Evolutionary conservation across 2,113 vertebrate genomes (phyloP), one percentile per base, ranked within the genome.

Genomic region (Bufo gargarizans): DNA sequence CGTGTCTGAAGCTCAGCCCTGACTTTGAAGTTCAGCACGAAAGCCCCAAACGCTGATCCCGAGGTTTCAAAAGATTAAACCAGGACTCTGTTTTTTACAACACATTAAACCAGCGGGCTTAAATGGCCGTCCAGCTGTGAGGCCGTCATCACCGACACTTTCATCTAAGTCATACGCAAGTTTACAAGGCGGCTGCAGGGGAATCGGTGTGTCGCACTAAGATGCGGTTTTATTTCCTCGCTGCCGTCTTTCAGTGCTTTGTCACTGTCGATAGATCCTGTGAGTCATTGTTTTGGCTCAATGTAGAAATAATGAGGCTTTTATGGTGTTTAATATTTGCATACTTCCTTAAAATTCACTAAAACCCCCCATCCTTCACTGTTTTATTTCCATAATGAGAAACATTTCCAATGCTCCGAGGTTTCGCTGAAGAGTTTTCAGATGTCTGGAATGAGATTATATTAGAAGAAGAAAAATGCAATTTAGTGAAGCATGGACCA

Each of bases 11-110:
- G 90, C 90, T 93, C 90, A 93, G 93, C 89, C 90, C 92, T 90
- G 89, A 86, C 94, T 96, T 95, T 95, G 94, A 95, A 94, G 92
- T 94, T 93, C 94, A 94, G 58, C 91, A 89, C 86, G 88, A 93
- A 95, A 95, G 94, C 92, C 93, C 93, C 91, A 93, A 92, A 90
- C 91, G 94, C 91, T 94, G 92, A 94, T 92, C 91, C 93, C 93
- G 93, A 93, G 91, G 94, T 94, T 94, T 94, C 90, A 91, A 92
- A 92, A 95, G 93, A 94, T 95, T 95, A 94, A 94, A 93, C 93
- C 93, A 90, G 93, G 91, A 92, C 93, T 86, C 76, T 94, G 93
- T 92, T 74, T 74, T 95, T 95, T 95, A 95, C 90, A 93, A 91
- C 91, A 92, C 92, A 94, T 92, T 93, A 92, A 94, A 93, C 91